Conservation (phyloP, 2,797 vertebrate genomes). For the Channa striata region DNA sequence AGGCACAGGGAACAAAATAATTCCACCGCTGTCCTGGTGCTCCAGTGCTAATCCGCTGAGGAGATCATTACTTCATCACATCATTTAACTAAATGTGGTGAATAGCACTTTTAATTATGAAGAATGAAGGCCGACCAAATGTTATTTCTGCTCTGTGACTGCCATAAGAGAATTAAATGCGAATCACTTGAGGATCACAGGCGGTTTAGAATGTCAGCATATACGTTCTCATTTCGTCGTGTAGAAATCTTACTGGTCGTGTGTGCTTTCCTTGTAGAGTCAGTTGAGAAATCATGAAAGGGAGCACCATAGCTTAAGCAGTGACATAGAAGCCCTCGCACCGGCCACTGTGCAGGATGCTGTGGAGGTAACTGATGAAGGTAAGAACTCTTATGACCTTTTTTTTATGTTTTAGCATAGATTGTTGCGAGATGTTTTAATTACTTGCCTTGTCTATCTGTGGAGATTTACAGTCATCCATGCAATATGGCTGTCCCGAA, state of each 20-base stretch:
- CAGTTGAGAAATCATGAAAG: slow-evolving; percentile 94
- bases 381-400: slow-evolving; percentile 70
- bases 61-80: slow-evolving; percentile 46
- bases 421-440: background rate
- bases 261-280: slow-evolving; percentile 81
- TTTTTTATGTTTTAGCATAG: fast-evolving
- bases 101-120: slow-evolving; percentile 11
- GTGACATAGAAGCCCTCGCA: slow-evolving; percentile 72
- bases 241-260: fast-evolving
- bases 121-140: background rate
- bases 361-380: slow-evolving; percentile 81
- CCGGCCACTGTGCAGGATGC: slow-evolving; percentile 76
- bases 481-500: too few relatives aligned
- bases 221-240: background rate
- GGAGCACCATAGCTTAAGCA: slow-evolving; percentile 88
- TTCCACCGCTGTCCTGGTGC: slow-evolving; percentile 27
- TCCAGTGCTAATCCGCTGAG: slow-evolving; percentile 18
- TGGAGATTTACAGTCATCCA: too few relatives aligned
- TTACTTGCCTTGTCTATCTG: background rate
- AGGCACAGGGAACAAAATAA: slow-evolving; percentile 35
- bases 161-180: background rate
- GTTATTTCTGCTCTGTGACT: background rate
- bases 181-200: background rate
- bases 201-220: background rate
- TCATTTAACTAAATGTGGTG: slow-evolving; percentile 3